A percentile compares a stretch with the other conserved stretches of the same genome.
phyloP scores from a whole-genome alignment of 2,113 vertebrate genomes.

The Cettia cetti region DNA sequence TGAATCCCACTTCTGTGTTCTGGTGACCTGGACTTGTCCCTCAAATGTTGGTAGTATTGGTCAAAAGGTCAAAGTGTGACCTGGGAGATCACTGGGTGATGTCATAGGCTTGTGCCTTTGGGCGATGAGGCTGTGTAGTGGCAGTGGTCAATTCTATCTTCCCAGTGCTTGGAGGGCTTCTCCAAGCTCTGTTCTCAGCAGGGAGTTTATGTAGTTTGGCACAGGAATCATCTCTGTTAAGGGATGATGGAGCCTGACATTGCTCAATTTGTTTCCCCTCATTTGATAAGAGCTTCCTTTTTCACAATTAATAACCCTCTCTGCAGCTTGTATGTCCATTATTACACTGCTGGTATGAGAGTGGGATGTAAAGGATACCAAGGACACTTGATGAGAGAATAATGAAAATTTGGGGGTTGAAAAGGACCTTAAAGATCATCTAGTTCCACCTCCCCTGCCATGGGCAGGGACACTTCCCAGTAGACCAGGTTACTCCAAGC shows the following conservation, averaged over 20 bases:
- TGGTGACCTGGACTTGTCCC: not conserved
- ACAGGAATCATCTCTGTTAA: not conserved
- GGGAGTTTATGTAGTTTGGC: not conserved
- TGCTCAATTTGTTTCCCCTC: not conserved
- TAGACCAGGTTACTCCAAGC: not conserved
- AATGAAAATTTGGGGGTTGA: not conserved
- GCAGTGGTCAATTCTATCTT: not conserved
- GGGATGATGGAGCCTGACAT: not conserved
- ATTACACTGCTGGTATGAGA: not conserved
- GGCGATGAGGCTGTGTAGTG: not conserved
- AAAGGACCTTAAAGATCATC: not conserved
- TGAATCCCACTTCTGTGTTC: not conserved
- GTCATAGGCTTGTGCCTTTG: not conserved
- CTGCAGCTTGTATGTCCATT: not conserved
- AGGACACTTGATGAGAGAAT: not conserved
- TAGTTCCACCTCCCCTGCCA: not conserved
- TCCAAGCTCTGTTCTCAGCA: not conserved
- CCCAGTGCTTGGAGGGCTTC: not conserved
- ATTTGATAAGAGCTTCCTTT: not conserved
- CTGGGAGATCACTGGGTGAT: not conserved
- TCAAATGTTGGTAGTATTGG: not conserved
- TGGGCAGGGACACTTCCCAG: not conserved
- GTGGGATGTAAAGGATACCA: not conserved
- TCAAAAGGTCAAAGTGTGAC: not conserved
- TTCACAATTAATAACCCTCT: not conserved